A percentile compares a stretch with the other conserved stretches of the same genome.
Conservation (phyloP, 2,888 invertebrate genomes). For the Villa cingulata region DNA sequence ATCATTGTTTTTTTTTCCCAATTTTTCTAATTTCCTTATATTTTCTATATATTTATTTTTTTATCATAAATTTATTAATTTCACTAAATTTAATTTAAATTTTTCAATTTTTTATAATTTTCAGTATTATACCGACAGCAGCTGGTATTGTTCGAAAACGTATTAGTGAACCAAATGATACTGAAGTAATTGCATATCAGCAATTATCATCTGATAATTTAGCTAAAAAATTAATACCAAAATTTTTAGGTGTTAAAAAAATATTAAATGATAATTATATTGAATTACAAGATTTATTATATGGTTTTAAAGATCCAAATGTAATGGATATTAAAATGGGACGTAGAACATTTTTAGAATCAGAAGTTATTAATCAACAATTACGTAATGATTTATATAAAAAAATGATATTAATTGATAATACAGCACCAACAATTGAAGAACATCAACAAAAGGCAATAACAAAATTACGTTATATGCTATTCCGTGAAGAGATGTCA, state of each 20-base stretch:
- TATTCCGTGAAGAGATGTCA: slow-evolving; percentile 85
- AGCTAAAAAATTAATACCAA: slow-evolving; percentile 50
- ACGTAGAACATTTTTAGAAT: slow-evolving; percentile 86
- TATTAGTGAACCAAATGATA: slow-evolving; percentile 55
- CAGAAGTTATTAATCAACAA: slow-evolving; percentile 79
- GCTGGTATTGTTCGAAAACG: slow-evolving; percentile 91
- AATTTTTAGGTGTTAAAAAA: slow-evolving; percentile 70
- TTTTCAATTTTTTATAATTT: slow-evolving; percentile 14
- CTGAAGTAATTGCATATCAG: slow-evolving; percentile 67
- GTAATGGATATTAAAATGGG: slow-evolving; percentile 99
- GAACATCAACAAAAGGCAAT: slow-evolving; percentile 73
- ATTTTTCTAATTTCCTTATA: neutral
- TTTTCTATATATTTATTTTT: neutral
- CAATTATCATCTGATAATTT: slow-evolving; percentile 57
- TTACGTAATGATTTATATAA: slow-evolving; percentile 80
- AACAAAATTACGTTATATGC: slow-evolving; percentile 94
- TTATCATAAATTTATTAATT: neutral
- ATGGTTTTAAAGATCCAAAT: slow-evolving; percentile 80
- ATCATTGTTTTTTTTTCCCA: neutral
- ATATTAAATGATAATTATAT: slow-evolving; percentile 71
- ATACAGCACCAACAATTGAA: slow-evolving; percentile 66
- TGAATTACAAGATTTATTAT: slow-evolving; percentile 85
- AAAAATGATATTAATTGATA: slow-evolving; percentile 90
- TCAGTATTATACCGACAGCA: slow-evolving; percentile 78
- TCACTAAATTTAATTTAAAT: no score